Evolutionary conservation across 2,888 invertebrate species (phyloP).

Genomic region (Pogonocherus hispidulus): DNA sequence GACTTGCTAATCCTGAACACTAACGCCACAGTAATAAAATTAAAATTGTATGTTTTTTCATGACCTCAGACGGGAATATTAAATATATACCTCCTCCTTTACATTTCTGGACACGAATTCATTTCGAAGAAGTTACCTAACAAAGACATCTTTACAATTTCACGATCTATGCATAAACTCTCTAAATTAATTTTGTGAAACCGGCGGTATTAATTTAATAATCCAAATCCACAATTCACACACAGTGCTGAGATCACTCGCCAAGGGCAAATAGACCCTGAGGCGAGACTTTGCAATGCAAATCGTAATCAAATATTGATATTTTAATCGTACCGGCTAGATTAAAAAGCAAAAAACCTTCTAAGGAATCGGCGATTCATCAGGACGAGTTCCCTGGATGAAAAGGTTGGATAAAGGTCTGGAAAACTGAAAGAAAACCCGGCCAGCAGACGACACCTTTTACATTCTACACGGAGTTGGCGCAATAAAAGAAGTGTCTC

Average conservation of each 20-base stretch:
- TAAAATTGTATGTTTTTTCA: too few species aligned
- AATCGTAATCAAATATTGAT: constrained; percentile 25
- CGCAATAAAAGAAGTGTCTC: constrained; percentile 34
- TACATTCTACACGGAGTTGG: constrained; percentile 16
- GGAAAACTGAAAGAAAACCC: not conserved
- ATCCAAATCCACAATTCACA: not conserved
- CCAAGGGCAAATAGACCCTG: not conserved
- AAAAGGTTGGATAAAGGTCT: not conserved
- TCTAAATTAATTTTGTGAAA: not conserved
- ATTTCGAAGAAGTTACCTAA: not conserved
- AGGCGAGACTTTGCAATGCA: constrained; percentile 18
- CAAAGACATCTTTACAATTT: not conserved
- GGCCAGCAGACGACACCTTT: constrained; percentile 20
- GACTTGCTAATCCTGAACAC: too few species aligned
- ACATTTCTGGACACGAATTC: not conserved
- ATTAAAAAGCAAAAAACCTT: not conserved
- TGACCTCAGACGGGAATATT: too few species aligned
- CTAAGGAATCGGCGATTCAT: not conserved
- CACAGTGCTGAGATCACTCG: not conserved
- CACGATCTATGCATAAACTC: not conserved
- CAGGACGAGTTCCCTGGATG: not conserved
- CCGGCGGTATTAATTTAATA: not conserved
- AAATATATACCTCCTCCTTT: too few species aligned
- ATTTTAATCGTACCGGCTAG: constrained; percentile 14
- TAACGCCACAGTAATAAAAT: too few species aligned